Evolutionary conservation across 2,888 invertebrate genomes (phyloP).

Genomic region (Drosophila testacea): DNA sequence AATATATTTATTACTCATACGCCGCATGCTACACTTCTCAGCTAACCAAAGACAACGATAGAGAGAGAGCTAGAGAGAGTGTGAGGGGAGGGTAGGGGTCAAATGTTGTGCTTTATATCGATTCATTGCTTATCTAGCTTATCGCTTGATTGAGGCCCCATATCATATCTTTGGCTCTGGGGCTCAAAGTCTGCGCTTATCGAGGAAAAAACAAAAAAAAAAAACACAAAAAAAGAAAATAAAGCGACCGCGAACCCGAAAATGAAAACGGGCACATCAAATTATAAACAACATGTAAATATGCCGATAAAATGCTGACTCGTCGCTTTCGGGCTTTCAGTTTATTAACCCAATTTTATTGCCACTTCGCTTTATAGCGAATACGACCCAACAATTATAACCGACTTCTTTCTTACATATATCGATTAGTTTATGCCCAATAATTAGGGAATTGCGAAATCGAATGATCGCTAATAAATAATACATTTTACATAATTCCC

Average conservation of each 20-base stretch:
- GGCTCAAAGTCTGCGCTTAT: conserved; percentile 61
- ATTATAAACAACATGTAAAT: conserved; percentile 73
- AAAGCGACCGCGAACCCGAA: neutral
- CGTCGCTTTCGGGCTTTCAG: conserved; percentile 47
- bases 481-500: conserved; percentile 3
- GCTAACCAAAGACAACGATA: neutral
- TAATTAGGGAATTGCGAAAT: conserved; percentile 4
- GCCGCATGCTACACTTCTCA: conserved; percentile 25
- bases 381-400: neutral
- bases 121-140: conserved; percentile 56
- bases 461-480: neutral
- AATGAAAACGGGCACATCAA: conserved; percentile 43
- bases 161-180: conserved; percentile 35
- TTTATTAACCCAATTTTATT: conserved; percentile 69
- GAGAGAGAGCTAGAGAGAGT: neutral
- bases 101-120: conserved; percentile 41
- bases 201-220: neutral
- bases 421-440: conserved; percentile 19
- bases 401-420: conserved; percentile 4
- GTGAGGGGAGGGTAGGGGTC: neutral
- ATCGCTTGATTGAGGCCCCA: conserved; percentile 16
- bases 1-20: conserved; percentile 36
- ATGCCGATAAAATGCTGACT: conserved; percentile 66
- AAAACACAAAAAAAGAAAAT: too few species aligned
- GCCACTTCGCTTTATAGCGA: conserved; percentile 8